phyloP scores from a whole-genome alignment of 2,888 invertebrate species.

The Eledone cirrhosa region DNA sequence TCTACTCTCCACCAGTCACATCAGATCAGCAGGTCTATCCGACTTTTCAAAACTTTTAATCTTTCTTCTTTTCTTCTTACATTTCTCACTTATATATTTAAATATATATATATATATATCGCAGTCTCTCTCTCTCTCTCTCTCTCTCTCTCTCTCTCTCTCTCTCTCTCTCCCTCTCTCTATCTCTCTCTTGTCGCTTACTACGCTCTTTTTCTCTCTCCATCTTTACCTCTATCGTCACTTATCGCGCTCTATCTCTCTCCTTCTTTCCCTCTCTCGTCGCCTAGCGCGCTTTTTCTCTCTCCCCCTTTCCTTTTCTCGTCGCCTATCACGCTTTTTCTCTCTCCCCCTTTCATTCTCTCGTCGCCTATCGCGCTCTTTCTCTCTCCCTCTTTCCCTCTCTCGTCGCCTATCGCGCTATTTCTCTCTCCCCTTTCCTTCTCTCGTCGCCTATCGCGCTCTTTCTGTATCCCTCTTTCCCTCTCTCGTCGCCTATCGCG shows the following conservation, averaged over 20 bases:
- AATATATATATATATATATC: too few relatives aligned
- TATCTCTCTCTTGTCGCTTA: background rate
- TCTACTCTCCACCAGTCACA: too few relatives aligned
- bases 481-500: background rate
- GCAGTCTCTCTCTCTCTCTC: background rate
- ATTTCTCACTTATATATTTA: too few relatives aligned
- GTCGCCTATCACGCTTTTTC: background rate
- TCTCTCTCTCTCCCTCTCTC: background rate
- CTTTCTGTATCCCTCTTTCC: background rate
- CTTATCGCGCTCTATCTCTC: background rate
- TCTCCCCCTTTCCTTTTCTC: background rate
- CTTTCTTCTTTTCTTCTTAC: too few relatives aligned
- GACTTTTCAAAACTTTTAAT: too few relatives aligned
- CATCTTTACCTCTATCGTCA: background rate
- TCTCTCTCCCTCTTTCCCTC: too few relatives aligned
- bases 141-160: background rate
- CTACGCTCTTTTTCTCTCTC: background rate
- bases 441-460: background rate
- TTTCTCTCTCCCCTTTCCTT: background rate
- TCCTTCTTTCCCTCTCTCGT: background rate
- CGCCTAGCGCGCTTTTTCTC: background rate
- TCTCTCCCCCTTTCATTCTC: background rate
- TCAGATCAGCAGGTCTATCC: too few relatives aligned
- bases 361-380: background rate
- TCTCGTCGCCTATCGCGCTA: background rate